Conservation (phyloP, 2,797 vertebrate genomes). For the Tauraco hartlaubi region DNA sequence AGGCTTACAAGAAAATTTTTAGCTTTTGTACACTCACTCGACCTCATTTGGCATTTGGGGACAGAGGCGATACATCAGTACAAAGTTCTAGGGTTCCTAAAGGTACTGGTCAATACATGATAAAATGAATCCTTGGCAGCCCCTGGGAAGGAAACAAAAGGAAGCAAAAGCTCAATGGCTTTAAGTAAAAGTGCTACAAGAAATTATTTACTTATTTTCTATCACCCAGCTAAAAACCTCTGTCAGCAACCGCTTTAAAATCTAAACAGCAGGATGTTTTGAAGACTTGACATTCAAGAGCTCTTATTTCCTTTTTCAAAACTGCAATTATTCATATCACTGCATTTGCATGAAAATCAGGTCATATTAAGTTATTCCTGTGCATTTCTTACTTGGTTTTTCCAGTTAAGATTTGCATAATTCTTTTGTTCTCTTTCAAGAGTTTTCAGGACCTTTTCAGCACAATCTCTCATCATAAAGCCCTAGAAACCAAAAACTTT, state of each 20-base stretch:
- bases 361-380: background rate
- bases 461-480: background rate
- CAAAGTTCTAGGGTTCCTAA: background rate
- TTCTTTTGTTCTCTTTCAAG: background rate
- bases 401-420: background rate
- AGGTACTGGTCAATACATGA: fast-evolving
- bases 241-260: background rate
- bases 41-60: background rate
- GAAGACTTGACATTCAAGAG: background rate
- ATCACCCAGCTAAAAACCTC: background rate
- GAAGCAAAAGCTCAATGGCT: background rate
- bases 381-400: background rate
- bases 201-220: background rate
- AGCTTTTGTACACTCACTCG: background rate
- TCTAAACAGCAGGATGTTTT: background rate
- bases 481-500: background rate
- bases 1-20: background rate
- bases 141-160: background rate
- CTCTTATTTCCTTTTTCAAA: background rate
- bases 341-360: background rate
- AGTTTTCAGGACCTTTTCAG: background rate
- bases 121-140: background rate
- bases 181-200: background rate
- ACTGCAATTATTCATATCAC: background rate
- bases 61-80: background rate